Evolutionary conservation across 2,888 invertebrate species (phyloP).

Genomic region (Colostygia pectinataria): DNA sequence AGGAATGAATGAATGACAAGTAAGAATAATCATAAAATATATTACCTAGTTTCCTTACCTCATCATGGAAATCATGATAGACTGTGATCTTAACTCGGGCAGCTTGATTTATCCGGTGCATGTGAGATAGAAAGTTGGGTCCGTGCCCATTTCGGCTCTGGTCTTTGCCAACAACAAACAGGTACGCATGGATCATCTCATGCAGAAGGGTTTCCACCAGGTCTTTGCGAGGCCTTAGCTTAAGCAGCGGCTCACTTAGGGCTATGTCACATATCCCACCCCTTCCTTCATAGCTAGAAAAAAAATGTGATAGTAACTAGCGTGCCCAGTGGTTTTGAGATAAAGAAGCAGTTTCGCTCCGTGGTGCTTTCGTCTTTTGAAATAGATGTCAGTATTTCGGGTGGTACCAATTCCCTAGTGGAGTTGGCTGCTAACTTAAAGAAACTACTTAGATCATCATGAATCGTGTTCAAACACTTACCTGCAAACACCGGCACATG

Average conservation of each 20-base stretch:
- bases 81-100: slow-evolving; percentile 95
- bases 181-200: slow-evolving; percentile 99
- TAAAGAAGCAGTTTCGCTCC: too few species aligned
- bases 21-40: too few species aligned
- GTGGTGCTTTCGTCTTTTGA: too few species aligned
- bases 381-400: too few species aligned
- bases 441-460: too few species aligned
- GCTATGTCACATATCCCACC: slow-evolving; percentile 91
- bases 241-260: slow-evolving; percentile 95
- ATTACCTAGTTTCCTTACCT: slow-evolving; percentile 82
- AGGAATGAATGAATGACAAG: too few species aligned
- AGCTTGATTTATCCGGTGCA: slow-evolving; percentile 94
- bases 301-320: too few species aligned
- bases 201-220: slow-evolving; percentile 98
- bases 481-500: slow-evolving; percentile 84
- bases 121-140: slow-evolving; percentile 95
- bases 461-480: slow-evolving; percentile 58
- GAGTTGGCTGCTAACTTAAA: too few species aligned
- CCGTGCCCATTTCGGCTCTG: slow-evolving; percentile 97
- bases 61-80: slow-evolving; percentile 97
- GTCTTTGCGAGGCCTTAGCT: slow-evolving; percentile 96
- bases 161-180: slow-evolving; percentile 93
- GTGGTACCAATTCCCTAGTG: too few species aligned
- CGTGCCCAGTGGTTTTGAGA: too few species aligned
- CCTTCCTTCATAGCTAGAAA: slow-evolving; percentile 85